phyloP scores from a whole-genome alignment of 2,888 invertebrate genomes.

The Pristionchus maxplancki region DNA sequence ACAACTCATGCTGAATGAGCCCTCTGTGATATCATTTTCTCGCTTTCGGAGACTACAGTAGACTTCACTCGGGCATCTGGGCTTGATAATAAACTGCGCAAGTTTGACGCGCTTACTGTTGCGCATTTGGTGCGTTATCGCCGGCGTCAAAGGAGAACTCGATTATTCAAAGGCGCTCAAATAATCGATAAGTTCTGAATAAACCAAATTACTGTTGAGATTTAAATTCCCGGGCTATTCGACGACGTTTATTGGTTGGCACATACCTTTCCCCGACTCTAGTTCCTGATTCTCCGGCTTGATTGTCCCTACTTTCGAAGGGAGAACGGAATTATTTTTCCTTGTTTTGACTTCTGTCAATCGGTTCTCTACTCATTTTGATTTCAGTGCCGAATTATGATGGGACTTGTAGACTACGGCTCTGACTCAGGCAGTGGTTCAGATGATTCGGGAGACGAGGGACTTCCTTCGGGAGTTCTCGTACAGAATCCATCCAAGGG shows the following conservation, averaged over 20 bases:
- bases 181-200: too few species aligned
- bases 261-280: too few species aligned
- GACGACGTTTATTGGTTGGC: too few species aligned
- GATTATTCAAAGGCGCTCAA: too few species aligned
- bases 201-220: too few species aligned
- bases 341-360: background rate
- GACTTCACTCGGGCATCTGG: background rate
- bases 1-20: background rate
- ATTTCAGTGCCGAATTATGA: conserved; percentile 37
- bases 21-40: conserved; percentile 6
- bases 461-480: conserved; percentile 26
- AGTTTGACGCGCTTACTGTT: background rate
- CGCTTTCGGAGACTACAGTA: background rate
- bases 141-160: too few species aligned
- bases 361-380: background rate
- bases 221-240: too few species aligned
- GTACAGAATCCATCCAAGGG: conserved; percentile 42
- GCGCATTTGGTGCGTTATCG: background rate
- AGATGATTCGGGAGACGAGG: conserved; percentile 51
- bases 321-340: background rate
- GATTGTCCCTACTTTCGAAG: too few species aligned
- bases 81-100: background rate
- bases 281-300: too few species aligned
- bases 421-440: conserved; percentile 55
- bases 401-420: conserved; percentile 56